Base-by-base conservation (phyloP, 1,140 invertebrate genomes). In the Apocrypta bakeri region DNA sequence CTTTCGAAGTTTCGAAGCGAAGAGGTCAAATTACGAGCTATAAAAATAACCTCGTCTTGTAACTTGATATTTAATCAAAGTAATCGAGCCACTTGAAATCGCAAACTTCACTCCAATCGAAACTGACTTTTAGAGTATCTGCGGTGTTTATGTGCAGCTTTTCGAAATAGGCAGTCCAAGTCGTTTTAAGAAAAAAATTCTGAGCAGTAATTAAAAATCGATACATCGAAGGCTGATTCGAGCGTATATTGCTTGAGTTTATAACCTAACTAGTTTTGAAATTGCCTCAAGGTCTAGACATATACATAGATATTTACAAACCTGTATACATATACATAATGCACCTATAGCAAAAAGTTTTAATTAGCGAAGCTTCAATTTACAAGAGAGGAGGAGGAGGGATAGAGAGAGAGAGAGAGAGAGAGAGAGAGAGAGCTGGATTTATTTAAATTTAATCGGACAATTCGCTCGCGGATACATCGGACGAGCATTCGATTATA, bases 111-210 rank as follows among this genome's bases (percentile, higher is more conserved):
- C 14, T 4, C 21, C 42, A 48, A 48, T 17, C 42, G 21, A 48
- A 17, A 2, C 25, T 64, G 12, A 2, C 37, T 72, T 72, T 24
- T 9, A 42, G 69, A n/a, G 69, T 11, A 24, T 21, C 31, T 72
- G 69, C 42, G 21, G 17, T 33, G 4, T 72, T 72, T 21, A 42
- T 72, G 17, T 72, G 42, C 69, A 40, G 69, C 37, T 42, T 72
- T 21, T 40, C 24, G 33, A 72, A 72, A n/a, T 8, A 42, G 21
- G 69, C 40, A 42, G 37, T 72, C 17, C 31, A 21, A 40, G 37
- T 21, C 4, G 31, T 72, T 7, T n/a, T 42, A n/a, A 72, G 24
- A n/a, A 40, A 72, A 14, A 72, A 27, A 40, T n/a, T 72, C 4
- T 40, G 9, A 0, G 33, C 6, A 37, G n/a, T n/a, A n/a, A n/a